Conservation (phyloP, 23 tunicate genomes). For the Botrylloides violaceus region DNA sequence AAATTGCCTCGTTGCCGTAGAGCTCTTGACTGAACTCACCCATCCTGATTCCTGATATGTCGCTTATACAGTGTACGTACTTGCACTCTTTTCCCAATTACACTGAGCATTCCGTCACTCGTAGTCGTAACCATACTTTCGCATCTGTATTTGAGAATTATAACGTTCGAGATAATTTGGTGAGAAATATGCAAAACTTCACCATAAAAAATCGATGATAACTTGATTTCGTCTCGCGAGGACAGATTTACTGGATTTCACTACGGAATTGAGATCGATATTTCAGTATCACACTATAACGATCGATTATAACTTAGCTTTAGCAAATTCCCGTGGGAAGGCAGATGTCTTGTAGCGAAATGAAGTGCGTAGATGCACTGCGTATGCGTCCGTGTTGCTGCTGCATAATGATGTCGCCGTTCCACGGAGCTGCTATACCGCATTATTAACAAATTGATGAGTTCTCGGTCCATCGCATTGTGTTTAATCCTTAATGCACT, state of each 20-base stretch:
- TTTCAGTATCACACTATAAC: neutral
- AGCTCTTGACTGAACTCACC: no score
- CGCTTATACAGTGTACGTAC: no score
- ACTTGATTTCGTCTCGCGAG: neutral
- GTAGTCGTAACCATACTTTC: neutral
- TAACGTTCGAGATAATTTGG: neutral
- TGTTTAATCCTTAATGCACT: no score
- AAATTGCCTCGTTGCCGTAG: no score
- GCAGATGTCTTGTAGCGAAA: neutral
- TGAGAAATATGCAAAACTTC: neutral
- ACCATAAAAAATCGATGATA: neutral
- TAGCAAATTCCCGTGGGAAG: neutral
- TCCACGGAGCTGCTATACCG: no score
- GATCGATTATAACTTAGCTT: neutral
- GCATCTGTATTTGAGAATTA: neutral
- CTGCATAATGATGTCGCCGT: no score
- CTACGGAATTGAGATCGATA: neutral
- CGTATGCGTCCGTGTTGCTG: no score
- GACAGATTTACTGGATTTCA: constrained; percentile 1
- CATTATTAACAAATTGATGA: no score
- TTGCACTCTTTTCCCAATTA: neutral
- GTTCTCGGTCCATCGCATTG: no score
- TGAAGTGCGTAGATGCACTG: neutral
- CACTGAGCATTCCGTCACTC: no score
- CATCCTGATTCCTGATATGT: no score